phyloP scores from a whole-genome alignment of 2,113 vertebrate genomes.

The Corythaixoides concolor region DNA sequence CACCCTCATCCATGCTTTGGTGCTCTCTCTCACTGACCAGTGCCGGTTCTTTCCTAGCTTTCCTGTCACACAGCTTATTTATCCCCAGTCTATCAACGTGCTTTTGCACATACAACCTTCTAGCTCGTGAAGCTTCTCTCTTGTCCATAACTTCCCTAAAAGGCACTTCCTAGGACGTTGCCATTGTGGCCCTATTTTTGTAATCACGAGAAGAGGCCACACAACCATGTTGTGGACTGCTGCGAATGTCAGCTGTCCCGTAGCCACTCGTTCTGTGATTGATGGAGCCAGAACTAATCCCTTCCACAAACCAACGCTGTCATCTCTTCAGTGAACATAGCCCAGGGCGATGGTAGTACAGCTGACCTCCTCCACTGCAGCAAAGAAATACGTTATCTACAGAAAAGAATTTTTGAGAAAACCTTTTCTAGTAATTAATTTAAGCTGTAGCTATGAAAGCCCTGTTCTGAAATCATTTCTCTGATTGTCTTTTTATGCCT shows the following conservation, averaged over 20 bases:
- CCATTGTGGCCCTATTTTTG: background rate
- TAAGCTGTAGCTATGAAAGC: background rate
- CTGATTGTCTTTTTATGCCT: background rate
- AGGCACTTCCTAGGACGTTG: background rate
- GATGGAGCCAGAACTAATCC: slow-evolving; percentile 25
- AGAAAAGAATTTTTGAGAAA: background rate
- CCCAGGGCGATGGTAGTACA: background rate
- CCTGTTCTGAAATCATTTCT: background rate
- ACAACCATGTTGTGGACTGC: background rate
- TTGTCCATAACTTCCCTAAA: background rate
- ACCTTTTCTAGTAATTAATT: background rate
- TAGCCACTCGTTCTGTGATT: background rate
- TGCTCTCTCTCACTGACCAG: background rate
- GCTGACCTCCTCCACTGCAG: background rate
- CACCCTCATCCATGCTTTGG: background rate
- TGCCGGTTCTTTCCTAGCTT: background rate
- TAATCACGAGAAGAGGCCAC: background rate
- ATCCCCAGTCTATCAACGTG: background rate
- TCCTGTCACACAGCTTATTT: background rate
- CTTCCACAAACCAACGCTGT: background rate
- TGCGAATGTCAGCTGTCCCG: slow-evolving; percentile 43
- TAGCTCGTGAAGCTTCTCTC: background rate
- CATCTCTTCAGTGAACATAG: background rate
- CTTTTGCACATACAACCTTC: background rate
- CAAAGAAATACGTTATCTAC: background rate